Evolutionary conservation across 2,888 invertebrate genomes (phyloP).

Genomic region (Dryomyza anilis): DNA sequence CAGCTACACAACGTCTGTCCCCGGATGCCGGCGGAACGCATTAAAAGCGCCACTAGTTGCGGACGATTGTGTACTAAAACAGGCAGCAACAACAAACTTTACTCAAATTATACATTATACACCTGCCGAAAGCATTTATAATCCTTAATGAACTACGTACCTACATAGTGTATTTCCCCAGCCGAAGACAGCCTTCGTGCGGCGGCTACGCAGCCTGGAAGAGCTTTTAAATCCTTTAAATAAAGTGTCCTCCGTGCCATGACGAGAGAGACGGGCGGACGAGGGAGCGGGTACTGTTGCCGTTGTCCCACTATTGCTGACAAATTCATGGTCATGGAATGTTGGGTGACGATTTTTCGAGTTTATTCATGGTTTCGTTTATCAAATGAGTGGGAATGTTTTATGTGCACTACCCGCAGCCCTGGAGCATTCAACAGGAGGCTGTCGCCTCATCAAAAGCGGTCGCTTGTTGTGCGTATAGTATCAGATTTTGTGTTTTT

Average conservation of each 20-base stretch:
- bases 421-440: background rate
- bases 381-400: constrained; percentile 4
- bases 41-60: constrained; percentile 6
- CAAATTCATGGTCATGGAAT: constrained; percentile 4
- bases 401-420: constrained; percentile 1
- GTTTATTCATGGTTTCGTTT: constrained; percentile 8
- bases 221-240: constrained; percentile 4
- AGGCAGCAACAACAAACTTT: background rate
- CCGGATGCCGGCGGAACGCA: background rate
- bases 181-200: too few species aligned
- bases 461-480: too few species aligned
- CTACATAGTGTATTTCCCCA: too few species aligned
- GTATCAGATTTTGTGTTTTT: too few species aligned
- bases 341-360: background rate
- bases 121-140: too few species aligned
- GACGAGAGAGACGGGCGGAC: background rate
- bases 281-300: background rate
- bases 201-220: background rate
- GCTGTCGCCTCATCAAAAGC: too few species aligned
- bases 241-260: background rate
- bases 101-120: too few species aligned
- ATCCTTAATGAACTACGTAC: too few species aligned
- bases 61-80: constrained; percentile 7
- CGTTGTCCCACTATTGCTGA: background rate
- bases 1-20: background rate